Evolutionary conservation across 2,888 invertebrate species (phyloP), one percentile per base, ranked within the genome.

Genomic region (Drosophila neotestacea): DNA sequence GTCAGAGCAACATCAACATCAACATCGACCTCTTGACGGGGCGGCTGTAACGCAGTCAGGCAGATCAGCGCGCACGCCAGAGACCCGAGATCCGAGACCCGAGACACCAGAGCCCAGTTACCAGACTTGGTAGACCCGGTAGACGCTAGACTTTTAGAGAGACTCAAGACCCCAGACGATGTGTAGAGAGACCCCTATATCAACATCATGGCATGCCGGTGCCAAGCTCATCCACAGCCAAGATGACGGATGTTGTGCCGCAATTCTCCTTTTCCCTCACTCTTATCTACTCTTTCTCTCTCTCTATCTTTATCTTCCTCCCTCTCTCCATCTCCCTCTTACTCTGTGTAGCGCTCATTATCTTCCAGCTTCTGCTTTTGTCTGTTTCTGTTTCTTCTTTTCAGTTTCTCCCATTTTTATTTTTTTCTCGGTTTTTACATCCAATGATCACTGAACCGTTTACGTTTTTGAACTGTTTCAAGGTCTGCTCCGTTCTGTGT

Each of bases 381-480:
- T 27, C 56, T 69, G 50, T 61, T 34, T 27, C 32, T 55, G 32
- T 42, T 28, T 27, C 36, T 78, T 56, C 28, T 52, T 47, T 67
- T 79, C 64, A 39, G 73, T 79, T 74, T 73, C 63, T 73, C 69
- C 73, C 86, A 73, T 50, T 48, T 48, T 63, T 36, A 51, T 73
- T 79, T 73, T 79, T 59, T 72, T 77, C 74, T 70, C 76, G 55
- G 67, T 73, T 76, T 89, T 79, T 89, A 85, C 88, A 90, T 91
- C 88, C 89, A 90, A 91, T 91, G 91, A 92, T 91, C 91, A 92
- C 92, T 91, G 91, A 91, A 92, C 92, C 91, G 91, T 91, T 92
- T 91, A 91, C 89, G 88, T 89, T 92, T 91, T 92, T 91, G 91
- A 91, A 91, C 92, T 91, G 91, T 92, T 91, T 92, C 91, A 91